Evolutionary conservation across 2,888 invertebrate genomes (phyloP).

Genomic region (Macrosoma leucophasiata): DNA sequence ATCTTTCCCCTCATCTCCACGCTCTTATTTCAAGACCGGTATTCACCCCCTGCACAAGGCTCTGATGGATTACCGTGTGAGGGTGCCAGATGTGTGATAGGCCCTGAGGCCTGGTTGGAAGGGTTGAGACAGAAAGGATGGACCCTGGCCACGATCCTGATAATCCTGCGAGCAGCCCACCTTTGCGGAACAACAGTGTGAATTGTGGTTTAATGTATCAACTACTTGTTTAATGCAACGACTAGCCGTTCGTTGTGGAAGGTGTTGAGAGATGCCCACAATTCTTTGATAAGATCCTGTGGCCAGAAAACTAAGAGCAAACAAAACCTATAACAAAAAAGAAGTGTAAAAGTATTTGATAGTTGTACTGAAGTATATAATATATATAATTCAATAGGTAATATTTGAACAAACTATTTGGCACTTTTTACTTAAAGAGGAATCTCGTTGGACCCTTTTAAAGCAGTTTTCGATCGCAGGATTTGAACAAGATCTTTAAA

Average conservation of each 20-base stretch:
- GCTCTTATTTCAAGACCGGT: too few relatives aligned
- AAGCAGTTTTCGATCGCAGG: conserved; percentile 1
- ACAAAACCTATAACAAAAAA: conserved; percentile 13
- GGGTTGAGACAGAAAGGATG: not conserved
- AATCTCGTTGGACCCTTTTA: not conserved
- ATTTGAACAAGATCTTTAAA: not conserved
- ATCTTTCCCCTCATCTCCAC: too few relatives aligned
- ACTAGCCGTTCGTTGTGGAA: conserved; percentile 21
- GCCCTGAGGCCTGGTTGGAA: not conserved
- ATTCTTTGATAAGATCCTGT: conserved; percentile 23
- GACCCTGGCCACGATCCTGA: not conserved
- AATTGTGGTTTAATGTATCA: conserved; percentile 12
- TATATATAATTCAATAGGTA: too few relatives aligned
- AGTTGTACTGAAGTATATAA: too few relatives aligned
- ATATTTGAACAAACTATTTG: not conserved
- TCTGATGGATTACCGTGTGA: too few relatives aligned
- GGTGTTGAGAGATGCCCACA: conserved; percentile 17
- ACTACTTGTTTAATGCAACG: conserved; percentile 23
- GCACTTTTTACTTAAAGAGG: not conserved
- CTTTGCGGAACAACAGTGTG: not conserved
- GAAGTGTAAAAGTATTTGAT: not conserved
- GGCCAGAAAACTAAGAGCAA: conserved; percentile 20
- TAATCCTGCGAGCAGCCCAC: not conserved
- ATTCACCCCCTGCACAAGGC: too few relatives aligned
- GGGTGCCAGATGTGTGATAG: not conserved